Evolutionary conservation across 2,113 vertebrate species (phyloP).

Genomic region (Geococcyx californianus): DNA sequence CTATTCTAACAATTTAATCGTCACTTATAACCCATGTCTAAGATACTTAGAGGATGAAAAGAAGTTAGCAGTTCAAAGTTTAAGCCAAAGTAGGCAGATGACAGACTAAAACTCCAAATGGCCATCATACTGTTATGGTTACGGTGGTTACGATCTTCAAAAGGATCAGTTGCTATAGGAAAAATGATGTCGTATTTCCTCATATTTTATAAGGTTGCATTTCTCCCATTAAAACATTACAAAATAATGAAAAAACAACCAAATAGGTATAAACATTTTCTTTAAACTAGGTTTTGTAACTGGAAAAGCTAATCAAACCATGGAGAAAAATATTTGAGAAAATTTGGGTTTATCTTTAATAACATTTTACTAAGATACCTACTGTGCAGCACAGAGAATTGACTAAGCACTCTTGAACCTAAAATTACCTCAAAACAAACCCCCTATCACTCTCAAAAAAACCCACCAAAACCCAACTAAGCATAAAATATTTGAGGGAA

Average conservation of each 20-base stretch:
- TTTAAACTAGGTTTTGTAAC: background rate
- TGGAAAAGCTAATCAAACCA: background rate
- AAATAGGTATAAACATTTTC: background rate
- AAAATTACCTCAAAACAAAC: background rate
- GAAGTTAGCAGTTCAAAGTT: background rate
- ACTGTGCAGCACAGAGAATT: background rate
- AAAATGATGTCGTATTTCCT: background rate
- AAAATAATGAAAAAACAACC: background rate
- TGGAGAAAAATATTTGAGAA: background rate
- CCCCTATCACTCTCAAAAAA: background rate
- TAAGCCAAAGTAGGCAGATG: background rate
- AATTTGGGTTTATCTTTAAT: background rate
- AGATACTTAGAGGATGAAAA: background rate
- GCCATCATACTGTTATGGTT: background rate
- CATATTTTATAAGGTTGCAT: background rate
- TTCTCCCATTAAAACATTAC: background rate
- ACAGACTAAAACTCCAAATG: background rate
- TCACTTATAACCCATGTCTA: background rate
- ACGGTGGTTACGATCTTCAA: background rate
- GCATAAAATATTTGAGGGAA: background rate
- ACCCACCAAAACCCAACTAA: fast-evolving
- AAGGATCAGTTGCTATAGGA: background rate
- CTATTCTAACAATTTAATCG: background rate
- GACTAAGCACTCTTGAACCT: background rate
- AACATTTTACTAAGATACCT: background rate